Conservation (phyloP, 2,797 vertebrate species). For the Enteromius argenteus region DNA sequence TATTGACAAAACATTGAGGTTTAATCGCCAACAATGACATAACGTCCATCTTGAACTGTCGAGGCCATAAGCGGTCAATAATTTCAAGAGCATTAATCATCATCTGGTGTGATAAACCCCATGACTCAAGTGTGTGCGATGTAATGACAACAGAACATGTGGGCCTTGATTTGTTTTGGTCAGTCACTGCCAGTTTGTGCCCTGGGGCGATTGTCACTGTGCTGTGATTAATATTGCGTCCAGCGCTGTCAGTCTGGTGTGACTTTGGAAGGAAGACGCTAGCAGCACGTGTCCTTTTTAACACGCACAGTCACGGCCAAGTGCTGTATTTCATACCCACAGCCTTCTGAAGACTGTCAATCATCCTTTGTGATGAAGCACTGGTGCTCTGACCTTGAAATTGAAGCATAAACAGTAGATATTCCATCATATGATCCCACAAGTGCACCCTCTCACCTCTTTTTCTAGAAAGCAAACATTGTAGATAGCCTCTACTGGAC, state of each 20-base stretch:
- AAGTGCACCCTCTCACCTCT: neutral
- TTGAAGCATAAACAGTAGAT: constrained; percentile 39
- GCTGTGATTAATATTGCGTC: constrained; percentile 68
- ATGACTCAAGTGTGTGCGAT: constrained; percentile 46
- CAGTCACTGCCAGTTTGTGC: constrained; percentile 71
- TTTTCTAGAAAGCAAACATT: constrained; percentile 4
- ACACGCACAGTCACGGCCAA: constrained; percentile 67
- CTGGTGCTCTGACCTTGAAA: constrained; percentile 63
- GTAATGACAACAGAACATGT: constrained; percentile 57
- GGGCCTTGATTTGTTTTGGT: constrained; percentile 69
- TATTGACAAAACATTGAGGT: constrained; percentile 13
- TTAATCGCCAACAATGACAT: constrained; percentile 46
- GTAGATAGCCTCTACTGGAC: neutral
- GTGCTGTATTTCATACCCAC: constrained; percentile 68
- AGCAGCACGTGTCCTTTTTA: constrained; percentile 66
- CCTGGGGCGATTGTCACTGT: constrained; percentile 67
- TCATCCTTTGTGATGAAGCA: constrained; percentile 66
- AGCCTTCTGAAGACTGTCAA: constrained; percentile 67
- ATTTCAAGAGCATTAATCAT: constrained; percentile 39
- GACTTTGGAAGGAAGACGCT: constrained; percentile 68
- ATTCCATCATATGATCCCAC: constrained; percentile 27
- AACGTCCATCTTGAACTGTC: constrained; percentile 35
- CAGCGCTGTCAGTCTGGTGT: constrained; percentile 66
- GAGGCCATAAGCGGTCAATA: constrained; percentile 47
- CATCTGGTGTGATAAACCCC: constrained; percentile 33